phyloP scores from a whole-genome alignment of 2,888 invertebrate genomes.

The Orgyia antiqua region DNA sequence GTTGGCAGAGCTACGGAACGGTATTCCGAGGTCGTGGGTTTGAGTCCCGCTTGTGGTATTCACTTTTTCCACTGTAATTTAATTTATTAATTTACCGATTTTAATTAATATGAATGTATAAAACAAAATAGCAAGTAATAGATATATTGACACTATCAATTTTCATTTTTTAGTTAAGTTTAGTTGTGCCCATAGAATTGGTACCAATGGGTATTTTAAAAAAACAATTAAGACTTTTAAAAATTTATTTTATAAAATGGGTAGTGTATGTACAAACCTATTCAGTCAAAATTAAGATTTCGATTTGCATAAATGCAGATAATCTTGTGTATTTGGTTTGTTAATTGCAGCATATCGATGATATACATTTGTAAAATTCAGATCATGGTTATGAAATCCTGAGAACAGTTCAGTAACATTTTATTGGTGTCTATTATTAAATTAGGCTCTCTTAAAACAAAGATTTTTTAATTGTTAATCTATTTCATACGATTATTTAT shows the following conservation, averaged over 20 bases:
- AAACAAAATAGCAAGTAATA: too few relatives aligned
- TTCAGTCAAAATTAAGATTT: constrained; percentile 61
- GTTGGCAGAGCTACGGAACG: too few relatives aligned
- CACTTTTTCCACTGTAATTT: too few relatives aligned
- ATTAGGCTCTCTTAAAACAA: constrained; percentile 47
- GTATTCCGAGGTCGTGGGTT: too few relatives aligned
- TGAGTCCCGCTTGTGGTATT: too few relatives aligned
- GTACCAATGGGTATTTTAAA: too few relatives aligned
- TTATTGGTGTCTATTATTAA: constrained; percentile 5
- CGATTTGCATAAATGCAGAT: constrained; percentile 59
- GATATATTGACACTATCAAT: too few relatives aligned
- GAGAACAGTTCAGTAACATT: constrained; percentile 1
- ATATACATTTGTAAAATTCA: constrained; percentile 23
- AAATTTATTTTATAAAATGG: constrained; percentile 68
- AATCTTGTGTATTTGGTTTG: constrained; percentile 31
- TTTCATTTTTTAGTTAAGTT: too few relatives aligned
- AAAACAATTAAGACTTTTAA: constrained; percentile 42
- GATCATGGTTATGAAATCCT: constrained; percentile 36
- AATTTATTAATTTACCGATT: too few relatives aligned
- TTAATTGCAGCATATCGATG: constrained; percentile 11
- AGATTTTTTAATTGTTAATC: constrained; percentile 38
- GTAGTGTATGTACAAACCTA: constrained; percentile 60
- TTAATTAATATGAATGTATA: too few relatives aligned
- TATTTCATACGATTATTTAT: constrained; percentile 47
- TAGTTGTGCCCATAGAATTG: too few relatives aligned